Base-by-base conservation (phyloP, 2,888 invertebrate genomes). In the Drosophila anomalipes region DNA sequence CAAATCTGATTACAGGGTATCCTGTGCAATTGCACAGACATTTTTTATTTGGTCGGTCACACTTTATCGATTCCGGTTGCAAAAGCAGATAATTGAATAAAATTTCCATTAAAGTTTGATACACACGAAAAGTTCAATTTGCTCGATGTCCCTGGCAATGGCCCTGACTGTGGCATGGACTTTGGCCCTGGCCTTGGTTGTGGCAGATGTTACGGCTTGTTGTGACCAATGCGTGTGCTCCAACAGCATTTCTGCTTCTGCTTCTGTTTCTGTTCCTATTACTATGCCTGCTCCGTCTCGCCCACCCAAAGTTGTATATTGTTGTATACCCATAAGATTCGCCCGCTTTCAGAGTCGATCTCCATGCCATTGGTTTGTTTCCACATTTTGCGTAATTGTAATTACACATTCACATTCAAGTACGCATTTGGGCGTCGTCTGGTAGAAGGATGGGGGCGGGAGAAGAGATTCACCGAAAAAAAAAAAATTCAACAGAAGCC, bases 341-440 rank as follows among this genome's bases (percentile, higher is more conserved):
- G 44, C 57, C 30, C 30, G 10, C 71, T 30, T 53, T 35, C 16
- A 7, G 14, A 39, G 44, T 35, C 58, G 41, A 26, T 47, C 7
- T 26, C 22, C 51, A 47, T 44, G 54, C 51, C 39, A 30, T 32
- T 30, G 51, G 53, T 54, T 58, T 64, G 67, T 60, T 63, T 53
- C 51, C 60, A 39, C 65, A 69, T 82, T 72, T 63, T 69, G 66
- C 81, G 81, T 88, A 86, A 85, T 86, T 88, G 81, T 88, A 86
- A 89, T 85, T 88, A 83, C 89, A 79, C 70, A 86, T 67, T 67
- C 69, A 61, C 70, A 68, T 54, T 3, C 51, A 51, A 19, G 72
- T 61, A 57, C 35, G 47, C 56, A 74, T 57, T 49, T 60, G 58
- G 35, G 37, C 10, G 32, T 26, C 26, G 19, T 37, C 10, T 6